Base-by-base conservation (phyloP, 2,797 vertebrate species). In the Sebastes variabilis region DNA sequence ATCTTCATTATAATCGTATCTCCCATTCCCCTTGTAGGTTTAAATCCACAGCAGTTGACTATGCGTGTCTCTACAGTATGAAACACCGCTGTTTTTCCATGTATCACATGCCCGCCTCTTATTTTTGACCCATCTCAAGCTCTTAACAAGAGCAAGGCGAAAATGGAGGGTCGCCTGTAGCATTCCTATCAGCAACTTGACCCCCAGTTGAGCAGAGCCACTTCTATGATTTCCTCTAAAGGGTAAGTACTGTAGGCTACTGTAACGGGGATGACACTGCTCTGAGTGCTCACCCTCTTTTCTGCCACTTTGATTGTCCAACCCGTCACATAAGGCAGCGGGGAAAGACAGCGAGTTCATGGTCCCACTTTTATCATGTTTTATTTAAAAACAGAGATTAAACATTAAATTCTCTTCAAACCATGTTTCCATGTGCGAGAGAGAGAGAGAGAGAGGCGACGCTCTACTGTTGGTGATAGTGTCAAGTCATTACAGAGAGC, bases 331-430 rank as follows among this genome's bases (percentile, higher is more conserved):
- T 66, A 49, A 64, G 42, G 77, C 71, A 74, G 83, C 30, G 42
- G 42, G 68, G 66, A 77, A 34, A 61, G 82, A 89, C 85, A 36
- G 68, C 42, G 77, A 84, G 90, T 92, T 93, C 84, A 90, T 42
- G 71, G 82, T 77, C 68, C 29, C 65, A 69, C 73, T 82, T 75
- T 86, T 83, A 61, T 79, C 81, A 92, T 92, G 60, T 92, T 91
- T 93, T 90, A 93, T 94, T 91, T 88, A 92, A 91, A 86, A 88
- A 83, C 27, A 54, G 25, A 80, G 85, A 93, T 93, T 90, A 93
- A 93, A 95, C 85, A 90, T 94, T 92, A 87, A 93, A 91, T 77
- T 86, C 70, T 64, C 34, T 84, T 32, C 55, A 80, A 80, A 78
- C 36, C 72, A 13, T 56, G 62, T 77, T 70, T 66, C 20, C 24